Conservation (phyloP, 2,888 invertebrate species). For the Timema cristinae region DNA sequence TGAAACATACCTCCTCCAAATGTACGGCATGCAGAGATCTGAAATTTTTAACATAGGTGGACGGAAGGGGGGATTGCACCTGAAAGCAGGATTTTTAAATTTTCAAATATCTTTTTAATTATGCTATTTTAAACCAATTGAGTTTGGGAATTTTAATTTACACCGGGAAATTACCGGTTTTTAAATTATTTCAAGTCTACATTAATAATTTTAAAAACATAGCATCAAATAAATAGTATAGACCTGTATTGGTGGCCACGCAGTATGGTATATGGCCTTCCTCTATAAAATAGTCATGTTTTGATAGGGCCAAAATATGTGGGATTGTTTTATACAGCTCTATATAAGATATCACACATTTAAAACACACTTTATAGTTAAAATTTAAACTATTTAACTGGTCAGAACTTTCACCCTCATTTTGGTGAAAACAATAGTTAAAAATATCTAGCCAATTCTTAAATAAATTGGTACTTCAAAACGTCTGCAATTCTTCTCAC, state of each 20-base stretch:
- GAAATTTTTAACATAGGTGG: too few relatives aligned
- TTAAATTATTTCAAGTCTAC: background rate
- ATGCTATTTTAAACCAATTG: slow-evolving; percentile 2
- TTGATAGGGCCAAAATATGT: too few relatives aligned
- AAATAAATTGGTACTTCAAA: background rate
- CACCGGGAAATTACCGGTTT: background rate
- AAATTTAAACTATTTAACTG: too few relatives aligned
- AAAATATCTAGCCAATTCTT: background rate
- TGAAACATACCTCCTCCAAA: too few relatives aligned
- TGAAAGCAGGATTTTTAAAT: too few relatives aligned
- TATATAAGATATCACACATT: too few relatives aligned
- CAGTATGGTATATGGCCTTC: background rate
- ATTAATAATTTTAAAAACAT: background rate
- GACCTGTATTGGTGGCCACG: background rate
- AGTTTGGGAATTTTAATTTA: background rate
- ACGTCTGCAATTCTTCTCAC: background rate
- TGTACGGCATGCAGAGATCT: too few relatives aligned
- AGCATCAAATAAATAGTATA: background rate
- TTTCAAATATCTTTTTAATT: too few relatives aligned
- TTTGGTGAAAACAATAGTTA: background rate
- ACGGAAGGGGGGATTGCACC: too few relatives aligned
- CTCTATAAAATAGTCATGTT: background rate
- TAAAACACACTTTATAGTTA: too few relatives aligned
- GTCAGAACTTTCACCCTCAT: too few relatives aligned
- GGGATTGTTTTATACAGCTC: too few relatives aligned